Conservation (phyloP, 1,140 invertebrate species). For the Drosophila pachea region DNA sequence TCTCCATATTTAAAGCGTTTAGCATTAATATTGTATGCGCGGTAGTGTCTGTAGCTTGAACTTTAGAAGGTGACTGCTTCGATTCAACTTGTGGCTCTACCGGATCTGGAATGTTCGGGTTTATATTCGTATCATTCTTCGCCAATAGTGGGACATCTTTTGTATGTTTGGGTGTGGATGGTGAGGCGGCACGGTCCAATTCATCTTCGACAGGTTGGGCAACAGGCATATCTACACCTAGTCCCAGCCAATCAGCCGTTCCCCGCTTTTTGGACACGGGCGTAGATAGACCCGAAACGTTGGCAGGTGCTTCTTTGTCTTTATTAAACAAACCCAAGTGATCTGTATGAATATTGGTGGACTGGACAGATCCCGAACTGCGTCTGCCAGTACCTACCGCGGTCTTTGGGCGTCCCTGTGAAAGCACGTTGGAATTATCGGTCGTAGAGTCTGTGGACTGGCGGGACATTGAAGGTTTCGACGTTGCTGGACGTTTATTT, state of each 20-base stretch:
- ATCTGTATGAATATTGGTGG: slow-evolving; percentile 56
- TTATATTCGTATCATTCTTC: slow-evolving; percentile 16
- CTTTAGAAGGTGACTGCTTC: background rate
- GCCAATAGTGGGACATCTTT: slow-evolving; percentile 4
- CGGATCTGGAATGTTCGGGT: slow-evolving; percentile 33
- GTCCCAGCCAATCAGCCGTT: slow-evolving; percentile 74
- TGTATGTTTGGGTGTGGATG: slow-evolving; percentile 7
- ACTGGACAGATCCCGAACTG: slow-evolving; percentile 58
- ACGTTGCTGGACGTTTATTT: slow-evolving; percentile 50
- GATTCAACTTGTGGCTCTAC: slow-evolving; percentile 32
- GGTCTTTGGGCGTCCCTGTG: slow-evolving; percentile 65
- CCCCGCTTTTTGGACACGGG: slow-evolving; percentile 60
- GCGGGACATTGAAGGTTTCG: slow-evolving; percentile 65
- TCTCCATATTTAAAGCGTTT: slow-evolving; percentile 72
- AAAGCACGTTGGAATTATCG: slow-evolving; percentile 53
- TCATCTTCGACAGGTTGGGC: slow-evolving; percentile 21
- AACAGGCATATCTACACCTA: slow-evolving; percentile 39
- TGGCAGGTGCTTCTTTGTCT: slow-evolving; percentile 57
- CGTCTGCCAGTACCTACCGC: slow-evolving; percentile 60
- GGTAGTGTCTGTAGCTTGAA: slow-evolving; percentile 17
- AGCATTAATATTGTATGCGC: slow-evolving; percentile 61
- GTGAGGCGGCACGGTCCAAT: slow-evolving; percentile 32
- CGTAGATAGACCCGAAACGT: slow-evolving; percentile 63
- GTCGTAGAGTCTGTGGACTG: slow-evolving; percentile 77
- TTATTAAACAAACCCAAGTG: slow-evolving; percentile 66